Percentiles rank a stretch among this genome's conserved stretches.
These are phyloP conservation scores for Botia almorhae DNA, from an alignment of 2,797 vertebrate genomes.

Conservation along the genomic window DNA sequence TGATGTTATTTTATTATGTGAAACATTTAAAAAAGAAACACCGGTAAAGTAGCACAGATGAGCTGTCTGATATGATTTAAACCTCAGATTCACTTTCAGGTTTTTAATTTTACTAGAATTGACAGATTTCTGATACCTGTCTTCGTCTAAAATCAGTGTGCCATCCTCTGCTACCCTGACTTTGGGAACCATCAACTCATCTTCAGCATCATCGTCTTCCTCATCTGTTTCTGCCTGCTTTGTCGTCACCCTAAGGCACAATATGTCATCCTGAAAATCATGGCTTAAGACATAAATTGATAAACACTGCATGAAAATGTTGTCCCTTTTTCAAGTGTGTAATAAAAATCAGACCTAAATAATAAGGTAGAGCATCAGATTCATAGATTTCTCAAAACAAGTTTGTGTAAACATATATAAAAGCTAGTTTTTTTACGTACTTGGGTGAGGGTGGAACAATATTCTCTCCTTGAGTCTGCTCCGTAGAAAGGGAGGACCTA, in stretches of 20 bases:
- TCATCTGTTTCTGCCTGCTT: constrained; percentile 59
- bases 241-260: constrained; percentile 31
- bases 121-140: constrained; percentile 77
- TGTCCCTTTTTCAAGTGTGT: background rate
- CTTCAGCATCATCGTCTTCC: constrained; percentile 65
- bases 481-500: constrained; percentile 35
- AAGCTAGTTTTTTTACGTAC: constrained; percentile 29
- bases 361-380: background rate
- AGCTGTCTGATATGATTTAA: too few species aligned
- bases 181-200: constrained; percentile 85
- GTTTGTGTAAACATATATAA: too few species aligned
- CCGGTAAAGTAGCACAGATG: too few species aligned
- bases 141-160: constrained; percentile 95
- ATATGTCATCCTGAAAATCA: background rate
- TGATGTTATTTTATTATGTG: too few species aligned
- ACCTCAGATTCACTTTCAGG: too few species aligned
- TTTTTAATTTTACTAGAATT: background rate
- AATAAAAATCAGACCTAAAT: background rate
- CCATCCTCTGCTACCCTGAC: constrained; percentile 98
- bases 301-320: too few species aligned
- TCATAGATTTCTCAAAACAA: too few species aligned
- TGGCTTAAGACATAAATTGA: background rate
- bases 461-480: constrained; percentile 23
- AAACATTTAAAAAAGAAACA: too few species aligned
- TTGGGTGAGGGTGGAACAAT: constrained; percentile 23